Evolutionary conservation across 2,113 vertebrate species (phyloP), one percentile per base, ranked within the genome.

Genomic region (Clupea harengus): DNA sequence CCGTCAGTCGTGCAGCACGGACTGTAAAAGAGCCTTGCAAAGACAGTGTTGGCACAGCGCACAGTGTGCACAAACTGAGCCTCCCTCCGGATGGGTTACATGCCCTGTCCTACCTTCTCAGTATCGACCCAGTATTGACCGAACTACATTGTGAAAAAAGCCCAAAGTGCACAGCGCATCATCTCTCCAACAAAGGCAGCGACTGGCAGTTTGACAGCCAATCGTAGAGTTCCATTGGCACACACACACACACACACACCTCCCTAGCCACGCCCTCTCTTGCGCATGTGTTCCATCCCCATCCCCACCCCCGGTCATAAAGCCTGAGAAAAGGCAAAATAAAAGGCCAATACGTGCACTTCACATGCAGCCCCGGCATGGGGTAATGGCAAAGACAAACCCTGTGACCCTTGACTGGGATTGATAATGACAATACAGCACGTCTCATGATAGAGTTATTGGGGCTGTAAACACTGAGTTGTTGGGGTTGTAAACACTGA

Each of bases 201-300:
- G 85, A 86, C 84, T 84, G 78, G 81, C 44, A 2, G 32, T 50
- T 39, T 32, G 22, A 39, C 57, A 81, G 86, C 93, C 93, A 94
- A 94, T 95, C 89, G 89, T 90, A 89, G 18, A 3, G 20, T 60
- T 88, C 28, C 32, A 2, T 54, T 85, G 32, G 4, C 84, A 85
- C 81, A 89, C 92, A 93, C 92, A 54, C 93, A 92, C 91, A 2
- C 84, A 85, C 81, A 89, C 92, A 93, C 92, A 54, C 93, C 92
- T 91, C 81, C 57, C 78, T 54, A n/a, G 57, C 32, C 13, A 8
- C 32, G 67, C 28, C 28, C n/a, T n/a, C 67, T 75, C 28, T 75
- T 39, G 25, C 4, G 28, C 72, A 78, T 32, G 32, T 78, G 72
- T 15, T 78, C 72, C 2, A 6, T 44, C 72, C 32, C 13, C 9